phyloP scores from a whole-genome alignment of 2,113 vertebrate genomes.

The Notarius lentiginosus region DNA sequence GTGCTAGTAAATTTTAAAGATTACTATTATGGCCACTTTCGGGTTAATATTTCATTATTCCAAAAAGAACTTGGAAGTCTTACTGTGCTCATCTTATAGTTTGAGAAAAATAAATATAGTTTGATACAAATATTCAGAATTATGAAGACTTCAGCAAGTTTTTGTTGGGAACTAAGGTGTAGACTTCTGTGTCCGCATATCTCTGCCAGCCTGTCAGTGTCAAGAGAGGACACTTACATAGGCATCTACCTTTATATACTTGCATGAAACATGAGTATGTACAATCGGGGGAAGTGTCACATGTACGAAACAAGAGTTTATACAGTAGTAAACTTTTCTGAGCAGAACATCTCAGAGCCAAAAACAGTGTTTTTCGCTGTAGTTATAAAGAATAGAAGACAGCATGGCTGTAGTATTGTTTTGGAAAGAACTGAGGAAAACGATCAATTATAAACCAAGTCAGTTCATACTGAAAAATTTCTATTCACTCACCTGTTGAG shows the following conservation, averaged over 20 bases:
- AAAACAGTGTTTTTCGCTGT: background rate
- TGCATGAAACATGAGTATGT: background rate
- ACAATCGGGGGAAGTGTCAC: background rate
- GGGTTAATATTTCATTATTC: background rate
- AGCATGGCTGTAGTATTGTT: background rate
- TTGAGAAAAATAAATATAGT: background rate
- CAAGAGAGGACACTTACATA: background rate
- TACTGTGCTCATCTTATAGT: background rate
- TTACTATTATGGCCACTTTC: background rate
- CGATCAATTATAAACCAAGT: background rate
- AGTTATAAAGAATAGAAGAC: background rate
- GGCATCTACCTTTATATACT: background rate
- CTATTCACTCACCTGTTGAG: background rate
- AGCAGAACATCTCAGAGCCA: background rate
- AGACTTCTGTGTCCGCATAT: background rate
- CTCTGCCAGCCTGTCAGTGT: background rate
- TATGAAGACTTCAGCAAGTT: background rate
- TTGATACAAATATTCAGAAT: background rate
- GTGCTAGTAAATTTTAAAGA: background rate
- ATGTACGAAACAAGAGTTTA: background rate
- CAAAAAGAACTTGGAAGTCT: background rate
- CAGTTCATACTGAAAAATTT: background rate
- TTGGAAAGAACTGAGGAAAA: background rate
- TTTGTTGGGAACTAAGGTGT: background rate
- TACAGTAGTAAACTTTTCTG: background rate